Evolutionary conservation across 2,888 invertebrate genomes (phyloP), one percentile per base, ranked within the genome.

Genomic region (Drosophila infuscata): DNA sequence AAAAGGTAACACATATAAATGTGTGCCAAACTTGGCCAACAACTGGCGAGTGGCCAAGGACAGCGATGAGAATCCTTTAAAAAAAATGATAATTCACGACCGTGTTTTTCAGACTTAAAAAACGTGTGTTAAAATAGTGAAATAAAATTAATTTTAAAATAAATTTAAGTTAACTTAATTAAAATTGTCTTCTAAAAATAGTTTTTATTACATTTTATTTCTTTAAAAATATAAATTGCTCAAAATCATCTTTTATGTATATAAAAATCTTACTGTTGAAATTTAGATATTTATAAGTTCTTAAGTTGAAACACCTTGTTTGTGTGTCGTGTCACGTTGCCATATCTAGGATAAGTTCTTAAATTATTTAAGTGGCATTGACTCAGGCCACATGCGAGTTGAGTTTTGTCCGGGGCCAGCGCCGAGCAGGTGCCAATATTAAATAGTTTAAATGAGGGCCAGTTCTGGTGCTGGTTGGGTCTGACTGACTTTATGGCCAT

Each of bases 401-500:
- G 38, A 30, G 53, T 30, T 38, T 29, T 56, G 35, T 54, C 30
- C 17, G 46, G 38, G 60, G 36, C 58, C 46, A 59, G 32, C 41
- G 57, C 35, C 60, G 54, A 79, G 67, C 90, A 89, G 85, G 85
- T 86, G 85, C 83, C 85, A 86, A 86, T 86, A 86, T 86, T 82
- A 89, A 89, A 86, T 88, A 86, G 85, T 85, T 85, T 70, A 78
- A 85, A 70, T 78, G 86, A 81, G 81, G 70, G 56, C 20, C 15
- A 41, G 32, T 20, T 58, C 66, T 25, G 49, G 33, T 36, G 9
- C 33, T 9, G 35, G 79, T 33, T 46, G 48, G 36, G 54, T 46
- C 60, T 41, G 62, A 48, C 71, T 85, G 88, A 76, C 90, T 86
- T 89, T 90, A 90, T 90, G 86, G 75, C 90, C 66, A 74, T 90